Evolutionary conservation across 2,113 vertebrate genomes (phyloP).

Genomic region (Pithys albifrons): DNA sequence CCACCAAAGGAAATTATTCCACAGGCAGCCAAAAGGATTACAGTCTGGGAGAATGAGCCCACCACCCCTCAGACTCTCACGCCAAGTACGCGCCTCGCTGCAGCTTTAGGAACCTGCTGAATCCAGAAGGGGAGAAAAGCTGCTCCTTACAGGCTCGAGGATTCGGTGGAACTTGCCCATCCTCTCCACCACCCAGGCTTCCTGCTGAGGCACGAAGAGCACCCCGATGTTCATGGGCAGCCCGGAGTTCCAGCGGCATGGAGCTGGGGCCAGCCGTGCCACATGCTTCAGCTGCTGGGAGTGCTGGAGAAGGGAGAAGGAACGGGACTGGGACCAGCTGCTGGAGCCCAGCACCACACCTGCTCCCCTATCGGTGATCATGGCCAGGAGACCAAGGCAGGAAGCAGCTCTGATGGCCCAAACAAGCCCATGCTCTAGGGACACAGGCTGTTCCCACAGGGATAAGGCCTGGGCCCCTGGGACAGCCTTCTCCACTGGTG

Average conservation of each 20-base stretch:
- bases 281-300: background rate
- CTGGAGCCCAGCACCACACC: background rate
- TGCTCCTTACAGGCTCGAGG: constrained; percentile 86
- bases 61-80: accelerated
- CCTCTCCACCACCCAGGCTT: constrained; percentile 97
- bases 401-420: background rate
- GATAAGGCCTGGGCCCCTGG: too few species aligned
- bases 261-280: constrained; percentile 36
- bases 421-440: accelerated
- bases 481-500: too few species aligned
- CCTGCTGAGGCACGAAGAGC: constrained; percentile 95
- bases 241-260: constrained; percentile 76
- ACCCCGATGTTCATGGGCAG: constrained; percentile 91
- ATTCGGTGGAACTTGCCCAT: constrained; percentile 97
- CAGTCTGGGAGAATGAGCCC: background rate
- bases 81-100: background rate
- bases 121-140: constrained; percentile 4
- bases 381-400: accelerated
- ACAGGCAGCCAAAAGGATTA: background rate
- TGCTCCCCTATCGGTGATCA: background rate
- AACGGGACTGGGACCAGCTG: accelerated
- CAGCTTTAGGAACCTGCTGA: background rate
- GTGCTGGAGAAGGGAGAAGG: background rate
- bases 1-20: background rate
- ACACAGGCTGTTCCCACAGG: accelerated